Evolutionary conservation across 1,140 invertebrate genomes (phyloP), one percentile per base, ranked within the genome.

Genomic region (Trigoniulus corallinus): DNA sequence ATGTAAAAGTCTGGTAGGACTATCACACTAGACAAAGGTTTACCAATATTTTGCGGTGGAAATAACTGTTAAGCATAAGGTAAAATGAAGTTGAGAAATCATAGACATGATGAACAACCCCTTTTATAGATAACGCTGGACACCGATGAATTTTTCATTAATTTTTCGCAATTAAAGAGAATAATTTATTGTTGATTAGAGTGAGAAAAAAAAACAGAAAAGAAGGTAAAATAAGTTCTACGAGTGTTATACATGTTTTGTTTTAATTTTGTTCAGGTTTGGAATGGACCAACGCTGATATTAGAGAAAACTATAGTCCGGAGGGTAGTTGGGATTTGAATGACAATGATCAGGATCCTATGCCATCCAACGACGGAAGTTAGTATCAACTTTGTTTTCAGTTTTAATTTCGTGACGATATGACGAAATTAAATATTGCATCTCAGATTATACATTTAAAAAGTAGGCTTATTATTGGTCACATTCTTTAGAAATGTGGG

Each of bases 241-340:
- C n/a, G n/a, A n/a, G n/a, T n/a, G 29, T 34, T 34, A 34, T 15
- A 24, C 21, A 7, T 44, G 42, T 44, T n/a, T 20, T 44, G 42
- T 47, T 4, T 52, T 50, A 52, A 1, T 47, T 48, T 49, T 52
- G 23, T 56, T 21, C 47, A 66, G 64, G 65, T 49, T 25, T 67
- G 34, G 64, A 67, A 53, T 66, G 64, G 63, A 60, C 50, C 13
- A 65, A 64, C 52, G 57, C 59, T 26, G 65, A 67, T 51, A 42
- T 67, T 1, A 26, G 54, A 20, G 50, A 53, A 4, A 67, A 67
- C 52, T 68, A 68, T 49, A 66, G 64, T 52, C 50, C 55, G 18
- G 53, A 59, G 40, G 68, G 66, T 22, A 70, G 68, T 54, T 65
- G 58, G 57, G 68, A 70, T 55, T 54, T 70, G 13, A 67, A 69